A percentile compares a stretch with the other conserved stretches of the same genome.
phyloP scores from a whole-genome alignment of 2,113 vertebrate genomes.

The Dipodomys stephensi region DNA sequence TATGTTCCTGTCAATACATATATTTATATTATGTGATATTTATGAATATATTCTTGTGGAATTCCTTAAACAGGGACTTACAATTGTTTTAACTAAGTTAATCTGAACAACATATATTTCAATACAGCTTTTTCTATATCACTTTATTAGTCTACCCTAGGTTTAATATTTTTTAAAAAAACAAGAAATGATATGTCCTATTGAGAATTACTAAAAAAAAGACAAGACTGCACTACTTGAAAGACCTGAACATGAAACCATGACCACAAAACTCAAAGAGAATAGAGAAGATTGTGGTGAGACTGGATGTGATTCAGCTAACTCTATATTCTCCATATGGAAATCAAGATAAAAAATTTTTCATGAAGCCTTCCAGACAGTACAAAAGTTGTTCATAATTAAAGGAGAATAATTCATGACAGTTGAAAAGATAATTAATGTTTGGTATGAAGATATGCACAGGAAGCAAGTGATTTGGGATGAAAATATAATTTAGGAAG shows the following conservation, averaged over 20 bases:
- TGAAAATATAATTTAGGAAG: slow-evolving; percentile 43
- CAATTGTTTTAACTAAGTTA: background rate
- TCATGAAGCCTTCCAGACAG: background rate
- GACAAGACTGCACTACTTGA: background rate
- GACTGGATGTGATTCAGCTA: background rate
- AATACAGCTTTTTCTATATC: background rate
- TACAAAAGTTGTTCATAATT: background rate
- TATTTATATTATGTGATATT: background rate
- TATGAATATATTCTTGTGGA: background rate
- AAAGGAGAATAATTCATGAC: slow-evolving; percentile 31
- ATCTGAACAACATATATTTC: background rate
- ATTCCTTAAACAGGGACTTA: background rate
- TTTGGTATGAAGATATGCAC: slow-evolving; percentile 8
- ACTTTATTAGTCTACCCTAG: background rate
- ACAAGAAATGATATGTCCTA: background rate
- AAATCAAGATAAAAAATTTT: background rate
- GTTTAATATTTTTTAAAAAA: background rate
- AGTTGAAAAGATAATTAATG: slow-evolving; percentile 40
- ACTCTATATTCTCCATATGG: background rate
- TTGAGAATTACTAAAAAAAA: background rate
- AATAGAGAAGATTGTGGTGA: background rate
- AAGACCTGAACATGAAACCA: background rate
- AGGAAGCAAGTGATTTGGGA: slow-evolving; percentile 18
- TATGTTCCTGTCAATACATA: background rate
- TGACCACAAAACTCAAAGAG: background rate